A percentile compares a stretch with the other conserved stretches of the same genome.
Evolutionary conservation across 2,888 invertebrate genomes (phyloP).

Genomic region (Linyphia triangularis): DNA sequence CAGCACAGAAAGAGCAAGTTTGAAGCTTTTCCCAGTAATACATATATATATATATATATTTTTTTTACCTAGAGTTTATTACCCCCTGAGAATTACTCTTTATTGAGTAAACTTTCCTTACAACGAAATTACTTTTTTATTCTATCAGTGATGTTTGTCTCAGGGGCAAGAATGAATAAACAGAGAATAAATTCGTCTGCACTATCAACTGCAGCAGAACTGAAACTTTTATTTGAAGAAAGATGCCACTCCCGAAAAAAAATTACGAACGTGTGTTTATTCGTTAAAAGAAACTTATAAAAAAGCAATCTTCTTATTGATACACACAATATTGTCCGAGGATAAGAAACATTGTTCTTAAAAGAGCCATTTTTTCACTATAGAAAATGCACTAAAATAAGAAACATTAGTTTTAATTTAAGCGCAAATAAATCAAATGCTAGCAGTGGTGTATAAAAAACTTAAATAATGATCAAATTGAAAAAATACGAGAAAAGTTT

Average conservation of each 20-base stretch:
- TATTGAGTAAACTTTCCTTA: neutral
- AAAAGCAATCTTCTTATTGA: neutral
- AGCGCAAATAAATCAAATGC: no score
- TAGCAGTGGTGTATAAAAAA: no score
- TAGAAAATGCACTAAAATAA: no score
- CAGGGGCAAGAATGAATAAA: neutral
- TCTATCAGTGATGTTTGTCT: neutral
- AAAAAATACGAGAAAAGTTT: no score
- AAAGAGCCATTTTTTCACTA: neutral
- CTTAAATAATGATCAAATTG: no score
- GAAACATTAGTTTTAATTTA: no score
- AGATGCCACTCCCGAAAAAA: neutral
- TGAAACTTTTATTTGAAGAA: neutral
- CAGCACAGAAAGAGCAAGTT: no score
- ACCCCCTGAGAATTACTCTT: neutral
- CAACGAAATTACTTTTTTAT: neutral
- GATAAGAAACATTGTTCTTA: neutral
- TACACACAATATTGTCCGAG: neutral
- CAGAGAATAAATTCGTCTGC: neutral
- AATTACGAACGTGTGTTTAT: neutral
- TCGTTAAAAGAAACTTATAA: neutral
- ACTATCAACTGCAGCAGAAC: neutral
- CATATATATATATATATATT: no score
- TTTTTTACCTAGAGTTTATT: no score
- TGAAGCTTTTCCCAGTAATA: no score